Base-by-base conservation (phyloP, 2,888 invertebrate genomes). In the Chelonus formosanus region DNA sequence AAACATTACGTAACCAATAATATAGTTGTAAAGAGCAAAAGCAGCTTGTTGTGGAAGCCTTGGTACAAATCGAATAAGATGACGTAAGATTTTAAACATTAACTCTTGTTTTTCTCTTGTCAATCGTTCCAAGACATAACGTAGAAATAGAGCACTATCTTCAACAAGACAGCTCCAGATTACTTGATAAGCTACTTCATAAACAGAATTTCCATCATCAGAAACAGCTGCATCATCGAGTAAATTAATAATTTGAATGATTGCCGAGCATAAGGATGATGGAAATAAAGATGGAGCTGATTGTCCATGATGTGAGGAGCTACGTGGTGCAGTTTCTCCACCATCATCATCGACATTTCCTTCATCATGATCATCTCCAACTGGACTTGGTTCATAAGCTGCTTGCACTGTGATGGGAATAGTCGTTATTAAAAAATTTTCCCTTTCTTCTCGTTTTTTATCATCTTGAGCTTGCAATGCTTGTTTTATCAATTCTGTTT, bases 1-100 rank as follows among this genome's bases (percentile, higher is more conserved):
- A 86, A 98, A 99, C 98, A 99, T 99, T 3, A 99, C 95, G 80
- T 97, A 99, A 2, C 99, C 99, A 74, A 99, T 98, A 76, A 99
- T 93, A 78, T 99, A 98, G 86, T 99, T 99, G 84, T 98, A 98
- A 1, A 99, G 85, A 0, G 97, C 96, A 85, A 98, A 98, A 0
- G 99, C 99, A 0, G 98, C 97, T 84, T 99, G 98, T 73, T 96
- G 95, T 0, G 98, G 97, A 67, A 98, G 85, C 54, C 95, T 91
- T 1, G 96, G 95, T 56, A 97, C 93, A 81, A 97, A 96, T 65
- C 97, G 88, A 69, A 98, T 94, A 60, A 99, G 86, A 79, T 97
- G 96, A 1, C 98, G 89, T 10, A 98, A 84, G 72, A 94, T 87
- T 84, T 97, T 97, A 81, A 98, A 95, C 93, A 97, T 95, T 75